phyloP scores from a whole-genome alignment of 2,797 vertebrate species.

The Orestias chungarensis region DNA sequence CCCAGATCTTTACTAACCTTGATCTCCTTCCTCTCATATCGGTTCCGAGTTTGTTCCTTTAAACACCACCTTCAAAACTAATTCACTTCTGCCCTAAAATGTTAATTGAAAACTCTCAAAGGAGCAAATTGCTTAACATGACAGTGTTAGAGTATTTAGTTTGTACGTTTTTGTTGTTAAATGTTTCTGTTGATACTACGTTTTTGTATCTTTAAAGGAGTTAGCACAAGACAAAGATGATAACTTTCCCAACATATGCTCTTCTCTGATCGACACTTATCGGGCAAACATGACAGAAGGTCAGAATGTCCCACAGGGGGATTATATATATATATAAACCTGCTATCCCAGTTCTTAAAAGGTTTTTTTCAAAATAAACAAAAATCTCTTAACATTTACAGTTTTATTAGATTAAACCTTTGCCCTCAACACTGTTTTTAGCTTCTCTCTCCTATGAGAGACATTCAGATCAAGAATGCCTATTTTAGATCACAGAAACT shows the following conservation, averaged over 20 bases:
- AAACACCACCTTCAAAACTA: neutral
- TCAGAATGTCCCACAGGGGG: neutral
- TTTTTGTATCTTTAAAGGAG: neutral
- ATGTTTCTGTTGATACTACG: neutral
- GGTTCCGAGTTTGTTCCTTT: neutral
- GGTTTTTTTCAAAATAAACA: neutral
- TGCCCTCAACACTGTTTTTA: neutral
- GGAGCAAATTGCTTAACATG: neutral
- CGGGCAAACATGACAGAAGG: neutral
- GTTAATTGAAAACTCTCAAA: neutral
- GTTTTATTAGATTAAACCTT: neutral
- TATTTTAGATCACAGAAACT: neutral
- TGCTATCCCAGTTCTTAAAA: neutral
- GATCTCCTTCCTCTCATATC: neutral
- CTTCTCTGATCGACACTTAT: neutral
- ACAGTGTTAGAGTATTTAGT: neutral
- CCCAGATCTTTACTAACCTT: neutral
- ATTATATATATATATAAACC: neutral
- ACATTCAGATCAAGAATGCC: neutral
- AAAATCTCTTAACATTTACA: neutral
- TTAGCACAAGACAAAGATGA: neutral
- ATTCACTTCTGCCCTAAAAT: neutral
- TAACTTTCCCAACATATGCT: neutral
- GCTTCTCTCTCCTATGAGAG: neutral
- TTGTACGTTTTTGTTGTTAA: neutral